phyloP scores from a whole-genome alignment of 2,888 invertebrate genomes.

The Neoscelio sp. region DNA sequence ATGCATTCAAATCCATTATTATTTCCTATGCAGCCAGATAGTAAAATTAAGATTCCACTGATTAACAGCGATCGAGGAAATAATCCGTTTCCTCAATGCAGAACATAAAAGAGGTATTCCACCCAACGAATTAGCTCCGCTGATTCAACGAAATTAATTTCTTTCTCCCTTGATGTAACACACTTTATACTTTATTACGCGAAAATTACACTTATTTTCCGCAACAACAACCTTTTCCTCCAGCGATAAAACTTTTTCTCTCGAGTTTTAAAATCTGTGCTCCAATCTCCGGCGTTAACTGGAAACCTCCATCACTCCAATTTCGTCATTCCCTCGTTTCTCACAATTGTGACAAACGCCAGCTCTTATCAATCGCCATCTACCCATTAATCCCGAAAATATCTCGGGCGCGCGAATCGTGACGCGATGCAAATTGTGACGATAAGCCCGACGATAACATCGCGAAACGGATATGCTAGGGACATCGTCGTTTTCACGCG shows the following conservation, averaged over 20 bases:
- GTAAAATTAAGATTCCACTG: too few relatives aligned
- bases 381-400: conserved; percentile 11
- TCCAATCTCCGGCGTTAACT: neutral
- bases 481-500: conserved; percentile 37
- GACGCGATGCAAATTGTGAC: conserved; percentile 23
- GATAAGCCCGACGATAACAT: conserved; percentile 12
- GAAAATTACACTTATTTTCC: conserved; percentile 22
- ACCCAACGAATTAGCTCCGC: too few relatives aligned
- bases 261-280: neutral
- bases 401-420: conserved; percentile 7
- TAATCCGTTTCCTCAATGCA: too few relatives aligned
- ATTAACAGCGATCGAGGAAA: too few relatives aligned
- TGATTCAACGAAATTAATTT: conserved; percentile 27
- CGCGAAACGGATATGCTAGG: conserved; percentile 1
- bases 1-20: too few relatives aligned
- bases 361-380: neutral
- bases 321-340: neutral
- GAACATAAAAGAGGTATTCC: too few relatives aligned
- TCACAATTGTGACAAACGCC: neutral
- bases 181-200: conserved; percentile 39
- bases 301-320: conserved; percentile 3
- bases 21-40: too few relatives aligned
- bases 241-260: neutral
- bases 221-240: conserved; percentile 12
- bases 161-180: neutral